A percentile compares a stretch with the other conserved stretches of the same genome.
Evolutionary conservation across 1,140 invertebrate species (phyloP).

Genomic region (Anthonomus grandis): DNA sequence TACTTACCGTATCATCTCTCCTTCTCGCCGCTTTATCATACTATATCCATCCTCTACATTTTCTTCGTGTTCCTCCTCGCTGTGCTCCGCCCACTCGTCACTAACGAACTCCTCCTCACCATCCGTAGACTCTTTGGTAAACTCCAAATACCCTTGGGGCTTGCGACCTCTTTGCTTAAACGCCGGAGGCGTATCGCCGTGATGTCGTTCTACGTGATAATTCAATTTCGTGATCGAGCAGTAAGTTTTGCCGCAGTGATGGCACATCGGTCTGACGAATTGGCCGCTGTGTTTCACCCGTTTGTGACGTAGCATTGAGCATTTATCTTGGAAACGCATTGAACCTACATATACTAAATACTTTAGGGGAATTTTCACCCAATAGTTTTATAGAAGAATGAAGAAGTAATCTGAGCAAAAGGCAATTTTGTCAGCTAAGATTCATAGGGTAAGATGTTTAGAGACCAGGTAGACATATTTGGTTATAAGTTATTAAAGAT

Average conservation of each 20-base stretch:
- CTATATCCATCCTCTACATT: no score
- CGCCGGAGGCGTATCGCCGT: slow-evolving; percentile 3
- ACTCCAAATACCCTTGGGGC: no score
- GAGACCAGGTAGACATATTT: no score
- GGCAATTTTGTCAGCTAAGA: not conserved
- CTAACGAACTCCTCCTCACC: no score
- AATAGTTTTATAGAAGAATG: not conserved
- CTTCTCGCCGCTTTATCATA: no score
- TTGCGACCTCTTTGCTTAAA: no score
- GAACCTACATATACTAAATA: slow-evolving; percentile 5
- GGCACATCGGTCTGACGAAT: slow-evolving; percentile 6
- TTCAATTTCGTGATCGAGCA: slow-evolving; percentile 15
- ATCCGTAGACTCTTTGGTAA: no score
- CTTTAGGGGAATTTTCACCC: not conserved
- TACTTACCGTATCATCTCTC: no score
- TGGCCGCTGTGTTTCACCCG: slow-evolving; percentile 12
- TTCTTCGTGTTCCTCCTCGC: no score
- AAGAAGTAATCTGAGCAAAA: not conserved
- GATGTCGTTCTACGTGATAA: slow-evolving; percentile 13
- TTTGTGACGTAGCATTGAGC: slow-evolving; percentile 8
- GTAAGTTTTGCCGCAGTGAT: slow-evolving; percentile 14
- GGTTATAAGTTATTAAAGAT: no score
- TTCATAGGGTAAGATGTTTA: no score
- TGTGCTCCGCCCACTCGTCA: no score
- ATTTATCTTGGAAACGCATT: slow-evolving; percentile 11